phyloP scores from a whole-genome alignment of 2,888 invertebrate species.

The Cartodere bifasciata region DNA sequence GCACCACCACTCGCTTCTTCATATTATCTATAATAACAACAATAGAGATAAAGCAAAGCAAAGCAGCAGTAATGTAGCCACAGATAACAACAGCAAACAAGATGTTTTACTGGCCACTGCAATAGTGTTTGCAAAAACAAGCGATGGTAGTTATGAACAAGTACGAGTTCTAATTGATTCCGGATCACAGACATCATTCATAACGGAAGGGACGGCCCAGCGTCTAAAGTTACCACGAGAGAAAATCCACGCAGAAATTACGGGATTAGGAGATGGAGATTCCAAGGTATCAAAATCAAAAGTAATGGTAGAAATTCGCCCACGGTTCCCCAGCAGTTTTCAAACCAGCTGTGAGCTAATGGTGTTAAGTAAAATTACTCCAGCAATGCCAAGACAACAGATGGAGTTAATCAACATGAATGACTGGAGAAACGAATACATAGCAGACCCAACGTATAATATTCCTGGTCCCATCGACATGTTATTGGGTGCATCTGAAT shows the following conservation, averaged over 20 bases:
- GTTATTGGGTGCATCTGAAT: slow-evolving; percentile 9
- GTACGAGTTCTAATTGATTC: slow-evolving; percentile 7
- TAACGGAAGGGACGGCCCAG: slow-evolving; percentile 11
- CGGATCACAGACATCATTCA: slow-evolving; percentile 10
- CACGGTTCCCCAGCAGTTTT: slow-evolving; percentile 1
- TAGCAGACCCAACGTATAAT: slow-evolving; percentile 11
- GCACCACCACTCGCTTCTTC: too few relatives aligned
- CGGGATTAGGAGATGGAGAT: background rate
- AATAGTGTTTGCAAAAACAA: slow-evolving; percentile 6
- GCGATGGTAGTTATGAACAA: background rate
- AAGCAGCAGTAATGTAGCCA: too few relatives aligned
- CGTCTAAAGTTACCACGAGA: slow-evolving; percentile 6
- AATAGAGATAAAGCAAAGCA: too few relatives aligned
- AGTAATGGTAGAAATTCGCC: background rate
- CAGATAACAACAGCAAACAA: too few relatives aligned
- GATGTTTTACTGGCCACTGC: slow-evolving; percentile 6
- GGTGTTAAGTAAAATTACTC: background rate
- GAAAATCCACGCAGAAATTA: background rate
- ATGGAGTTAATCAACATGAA: background rate
- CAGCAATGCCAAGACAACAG: background rate
- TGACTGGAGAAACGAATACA: slow-evolving; percentile 4
- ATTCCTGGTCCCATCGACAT: slow-evolving; percentile 10
- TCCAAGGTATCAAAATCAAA: background rate
- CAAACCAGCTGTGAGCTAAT: background rate
- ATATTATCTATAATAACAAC: too few relatives aligned